A percentile compares a stretch with the other conserved stretches of the same genome.
Evolutionary conservation across 2,113 vertebrate genomes (phyloP).

Genomic region (Chiloscyllium plagiosum): DNA sequence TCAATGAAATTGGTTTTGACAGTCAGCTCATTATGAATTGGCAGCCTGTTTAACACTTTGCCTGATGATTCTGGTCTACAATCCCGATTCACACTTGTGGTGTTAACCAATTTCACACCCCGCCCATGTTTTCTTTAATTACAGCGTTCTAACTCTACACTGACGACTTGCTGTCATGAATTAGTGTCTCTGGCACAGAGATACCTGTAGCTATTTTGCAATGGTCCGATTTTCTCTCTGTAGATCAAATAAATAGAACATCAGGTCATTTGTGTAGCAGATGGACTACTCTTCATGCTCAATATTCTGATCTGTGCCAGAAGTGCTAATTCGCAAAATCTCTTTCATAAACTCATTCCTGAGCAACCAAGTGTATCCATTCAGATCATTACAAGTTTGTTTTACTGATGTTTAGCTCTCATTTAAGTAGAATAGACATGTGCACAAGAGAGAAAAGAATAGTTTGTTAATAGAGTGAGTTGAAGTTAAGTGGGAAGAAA

Average conservation of each 20-base stretch:
- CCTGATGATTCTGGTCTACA: not conserved
- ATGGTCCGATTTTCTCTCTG: not conserved
- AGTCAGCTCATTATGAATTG: not conserved
- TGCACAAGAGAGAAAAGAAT: no score
- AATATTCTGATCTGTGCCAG: no score
- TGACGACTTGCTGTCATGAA: not conserved
- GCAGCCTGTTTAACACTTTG: not conserved
- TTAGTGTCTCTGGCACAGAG: not conserved
- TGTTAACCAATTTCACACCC: no score
- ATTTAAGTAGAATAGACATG: not conserved
- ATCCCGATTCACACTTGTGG: not conserved
- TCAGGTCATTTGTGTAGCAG: not conserved
- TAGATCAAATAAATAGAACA: no score
- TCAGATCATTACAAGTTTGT: not conserved
- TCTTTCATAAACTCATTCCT: not conserved
- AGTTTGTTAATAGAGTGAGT: no score
- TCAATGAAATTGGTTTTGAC: not conserved
- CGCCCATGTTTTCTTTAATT: not conserved
- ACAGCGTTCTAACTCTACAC: not conserved
- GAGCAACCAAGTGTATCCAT: not conserved
- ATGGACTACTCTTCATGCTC: not conserved
- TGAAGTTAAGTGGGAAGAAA: no score
- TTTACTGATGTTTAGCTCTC: not conserved
- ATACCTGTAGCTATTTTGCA: not conserved
- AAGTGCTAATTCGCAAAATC: not conserved